Percentiles rank a stretch among this genome's conserved stretches.
phyloP scores from a whole-genome alignment of 1,140 invertebrate species.

The Megalopta genalis region DNA sequence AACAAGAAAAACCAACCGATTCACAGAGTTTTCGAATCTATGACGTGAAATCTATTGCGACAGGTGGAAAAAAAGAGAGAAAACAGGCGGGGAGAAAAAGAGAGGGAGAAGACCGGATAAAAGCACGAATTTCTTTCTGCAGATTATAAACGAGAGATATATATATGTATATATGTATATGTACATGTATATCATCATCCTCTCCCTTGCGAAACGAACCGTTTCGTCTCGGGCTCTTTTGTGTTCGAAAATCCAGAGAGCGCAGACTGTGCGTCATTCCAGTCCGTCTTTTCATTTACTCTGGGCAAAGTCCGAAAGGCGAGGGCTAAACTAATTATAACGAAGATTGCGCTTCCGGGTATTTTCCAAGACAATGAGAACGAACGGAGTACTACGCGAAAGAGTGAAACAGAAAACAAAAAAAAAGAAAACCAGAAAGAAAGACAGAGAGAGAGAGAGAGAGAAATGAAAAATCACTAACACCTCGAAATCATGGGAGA shows the following conservation, averaged over 20 bases:
- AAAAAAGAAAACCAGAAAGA: constrained; percentile 28
- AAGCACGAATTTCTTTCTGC: not conserved
- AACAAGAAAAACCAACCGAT: constrained; percentile 15
- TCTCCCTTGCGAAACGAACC: constrained; percentile 13
- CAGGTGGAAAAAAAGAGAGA: constrained; percentile 40
- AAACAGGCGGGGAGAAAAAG: too few relatives aligned
- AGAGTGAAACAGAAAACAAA: not conserved
- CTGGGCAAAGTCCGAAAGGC: constrained; percentile 47
- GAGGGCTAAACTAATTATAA: constrained; percentile 46
- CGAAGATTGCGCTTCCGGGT: constrained; percentile 28
- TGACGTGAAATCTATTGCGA: constrained; percentile 75
- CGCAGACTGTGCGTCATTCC: constrained; percentile 56
- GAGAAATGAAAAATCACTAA: constrained; percentile 45
- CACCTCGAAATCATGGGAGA: constrained; percentile 29
- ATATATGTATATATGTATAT: too few relatives aligned
- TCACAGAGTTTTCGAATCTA: constrained; percentile 68
- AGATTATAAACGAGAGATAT: not conserved
- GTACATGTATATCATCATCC: constrained; percentile 48
- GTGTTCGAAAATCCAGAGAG: constrained; percentile 39
- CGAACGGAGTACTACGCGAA: not conserved
- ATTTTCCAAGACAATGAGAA: not conserved
- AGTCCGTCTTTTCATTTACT: constrained; percentile 37
- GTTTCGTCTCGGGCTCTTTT: constrained; percentile 53
- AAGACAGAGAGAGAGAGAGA: constrained; percentile 34
- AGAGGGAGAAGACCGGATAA: too few relatives aligned